Evolutionary conservation across 2,888 invertebrate genomes (phyloP), one percentile per base, ranked within the genome.

Genomic region (Nomada ferruginata): DNA sequence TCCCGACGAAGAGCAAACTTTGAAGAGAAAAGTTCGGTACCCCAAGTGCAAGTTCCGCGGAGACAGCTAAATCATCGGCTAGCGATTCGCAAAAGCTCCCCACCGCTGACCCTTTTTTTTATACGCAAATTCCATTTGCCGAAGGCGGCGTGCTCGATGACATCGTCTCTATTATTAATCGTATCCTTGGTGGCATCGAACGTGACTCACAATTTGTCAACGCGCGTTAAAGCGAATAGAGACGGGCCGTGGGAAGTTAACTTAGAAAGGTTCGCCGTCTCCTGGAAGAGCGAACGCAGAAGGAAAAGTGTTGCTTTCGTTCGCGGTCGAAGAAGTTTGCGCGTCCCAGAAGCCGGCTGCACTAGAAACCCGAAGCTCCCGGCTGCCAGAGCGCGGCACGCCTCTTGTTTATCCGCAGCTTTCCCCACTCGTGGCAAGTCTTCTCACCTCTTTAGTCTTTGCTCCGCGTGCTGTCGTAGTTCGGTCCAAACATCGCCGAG

Each of bases 381-480:
- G 57, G 47, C 47, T 57, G 59, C 26, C 23, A 23, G 80, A 79
- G 73, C 65, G 59, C 73, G 87, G 65, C 83, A 70, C 83, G 85
- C 83, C 76, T 26, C 63, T 79, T 83, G 75, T 82, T 83, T 83
- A 85, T 85, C 69, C 82, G 65, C 86, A 53, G 88, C 89, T 91
- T 91, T 89, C 87, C 90, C 89, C 86, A 85, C 84, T 89, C 81
- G 76, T 80, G 84, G 85, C 85, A 88, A 87, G 88, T 89, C 86
- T 90, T 89, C 81, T 86, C 85, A 83, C 82, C 84, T 78, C 86
- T 77, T 83, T 83, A 71, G 71, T 71, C 76, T 75, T 79, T 69
- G 68, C 69, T 72, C 23, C 36, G 79, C 70, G 76, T 85, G 88
- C 85, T 86, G 79, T 47, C 73, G 36, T 36, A 36, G 36, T 36